phyloP scores from a whole-genome alignment of 2,888 invertebrate genomes.

The Ochropacha duplaris region DNA sequence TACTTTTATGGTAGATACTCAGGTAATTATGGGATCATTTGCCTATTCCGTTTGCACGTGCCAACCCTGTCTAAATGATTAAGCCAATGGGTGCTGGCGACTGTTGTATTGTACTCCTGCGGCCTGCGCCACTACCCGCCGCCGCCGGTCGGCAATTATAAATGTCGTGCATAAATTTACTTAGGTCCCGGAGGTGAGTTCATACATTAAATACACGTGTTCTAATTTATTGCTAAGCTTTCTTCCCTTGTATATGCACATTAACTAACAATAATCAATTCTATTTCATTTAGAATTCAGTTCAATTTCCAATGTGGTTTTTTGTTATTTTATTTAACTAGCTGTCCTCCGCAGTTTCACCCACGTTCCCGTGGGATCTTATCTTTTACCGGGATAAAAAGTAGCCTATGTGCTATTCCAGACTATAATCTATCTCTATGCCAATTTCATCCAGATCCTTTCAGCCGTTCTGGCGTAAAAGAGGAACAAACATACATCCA shows the following conservation, averaged over 20 bases:
- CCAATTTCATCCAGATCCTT: too few relatives aligned
- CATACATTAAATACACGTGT: slow-evolving; percentile 44
- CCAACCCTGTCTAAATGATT: background rate
- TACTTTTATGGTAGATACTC: too few relatives aligned
- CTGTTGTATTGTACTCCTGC: background rate
- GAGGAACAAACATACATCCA: too few relatives aligned
- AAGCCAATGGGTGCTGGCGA: background rate
- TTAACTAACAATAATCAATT: background rate
- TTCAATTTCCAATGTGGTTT: background rate
- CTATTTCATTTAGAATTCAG: background rate
- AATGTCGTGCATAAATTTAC: slow-evolving; percentile 30
- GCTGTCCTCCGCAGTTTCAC: too few relatives aligned
- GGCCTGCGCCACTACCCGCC: too few relatives aligned
- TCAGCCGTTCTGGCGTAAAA: too few relatives aligned
- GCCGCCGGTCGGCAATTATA: slow-evolving; percentile 34
- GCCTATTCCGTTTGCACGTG: background rate
- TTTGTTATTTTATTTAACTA: too few relatives aligned
- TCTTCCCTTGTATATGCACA: slow-evolving; percentile 13
- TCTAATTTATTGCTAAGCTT: slow-evolving; percentile 34
- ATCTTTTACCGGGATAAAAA: too few relatives aligned
- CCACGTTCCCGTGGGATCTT: too few relatives aligned
- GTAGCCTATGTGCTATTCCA: too few relatives aligned
- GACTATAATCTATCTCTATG: too few relatives aligned
- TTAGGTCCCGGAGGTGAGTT: slow-evolving; percentile 23
- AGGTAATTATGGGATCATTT: background rate